Evolutionary conservation across 2,888 invertebrate genomes (phyloP).

Genomic region (Drosophila formosana): DNA sequence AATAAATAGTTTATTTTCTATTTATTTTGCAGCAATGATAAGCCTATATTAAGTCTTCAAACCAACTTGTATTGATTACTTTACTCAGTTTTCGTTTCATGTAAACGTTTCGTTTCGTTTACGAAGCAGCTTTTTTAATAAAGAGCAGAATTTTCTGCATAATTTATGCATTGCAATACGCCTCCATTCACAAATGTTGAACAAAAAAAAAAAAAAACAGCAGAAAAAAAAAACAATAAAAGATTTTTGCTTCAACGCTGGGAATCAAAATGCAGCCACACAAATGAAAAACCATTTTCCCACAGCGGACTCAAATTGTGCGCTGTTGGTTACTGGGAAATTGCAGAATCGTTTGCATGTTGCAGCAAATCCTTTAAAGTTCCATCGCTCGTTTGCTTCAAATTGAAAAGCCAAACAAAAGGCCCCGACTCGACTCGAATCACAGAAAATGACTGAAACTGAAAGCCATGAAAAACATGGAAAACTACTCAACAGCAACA

Average conservation of each 20-base stretch:
- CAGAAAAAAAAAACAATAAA: slow-evolving; percentile 3
- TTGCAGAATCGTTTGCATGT: slow-evolving; percentile 47
- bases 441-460: slow-evolving; percentile 27
- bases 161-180: slow-evolving; percentile 51
- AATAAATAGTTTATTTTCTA: too few relatives aligned
- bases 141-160: slow-evolving; percentile 44
- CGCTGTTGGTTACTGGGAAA: slow-evolving; percentile 5
- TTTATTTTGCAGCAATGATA: too few relatives aligned
- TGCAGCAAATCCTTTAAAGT: slow-evolving; percentile 47
- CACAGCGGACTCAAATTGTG: slow-evolving; percentile 27
- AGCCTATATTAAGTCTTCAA: neutral
- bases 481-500: slow-evolving; percentile 57
- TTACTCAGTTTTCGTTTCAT: neutral
- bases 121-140: slow-evolving; percentile 50
- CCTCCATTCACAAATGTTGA: slow-evolving; percentile 19
- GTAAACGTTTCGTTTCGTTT: neutral
- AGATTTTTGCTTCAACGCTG: slow-evolving; percentile 16
- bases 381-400: slow-evolving; percentile 15
- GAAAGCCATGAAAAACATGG: slow-evolving; percentile 52
- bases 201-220: neutral
- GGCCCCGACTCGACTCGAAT: slow-evolving; percentile 16
- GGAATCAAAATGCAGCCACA: slow-evolving; percentile 47
- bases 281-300: slow-evolving; percentile 57
- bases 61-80: slow-evolving; percentile 7
- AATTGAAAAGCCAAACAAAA: slow-evolving; percentile 58